phyloP scores from a whole-genome alignment of 2,888 invertebrate genomes.

The Barypeithes pellucidus region DNA sequence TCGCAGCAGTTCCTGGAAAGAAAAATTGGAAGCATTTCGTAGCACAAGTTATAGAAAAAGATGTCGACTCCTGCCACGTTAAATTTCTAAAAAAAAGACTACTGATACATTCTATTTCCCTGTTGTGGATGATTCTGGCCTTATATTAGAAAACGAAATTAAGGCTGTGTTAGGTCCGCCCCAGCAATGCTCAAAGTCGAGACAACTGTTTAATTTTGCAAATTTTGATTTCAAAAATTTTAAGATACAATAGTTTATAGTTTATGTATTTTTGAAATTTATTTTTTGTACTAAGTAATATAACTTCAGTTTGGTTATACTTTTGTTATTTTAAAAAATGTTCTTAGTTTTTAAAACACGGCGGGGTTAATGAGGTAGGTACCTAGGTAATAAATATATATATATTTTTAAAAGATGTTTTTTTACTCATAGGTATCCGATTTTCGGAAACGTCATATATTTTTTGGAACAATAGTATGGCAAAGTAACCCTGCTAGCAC shows the following conservation, averaged over 20 bases:
- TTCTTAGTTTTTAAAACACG: neutral
- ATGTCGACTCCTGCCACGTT: slow-evolving; percentile 8
- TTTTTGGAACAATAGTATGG: slow-evolving; percentile 7
- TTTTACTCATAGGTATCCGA: slow-evolving; percentile 1
- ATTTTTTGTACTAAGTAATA: neutral
- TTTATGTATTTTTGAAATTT: neutral
- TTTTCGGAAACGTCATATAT: slow-evolving; percentile 4
- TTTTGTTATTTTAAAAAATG: neutral
- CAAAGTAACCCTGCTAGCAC: slow-evolving; percentile 8
- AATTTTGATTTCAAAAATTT: slow-evolving; percentile 24
- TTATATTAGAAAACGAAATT: slow-evolving; percentile 23
- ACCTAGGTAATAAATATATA: neutral
- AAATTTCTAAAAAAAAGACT: slow-evolving; percentile 11
- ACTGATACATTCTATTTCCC: slow-evolving; percentile 19
- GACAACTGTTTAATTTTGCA: slow-evolving; percentile 23
- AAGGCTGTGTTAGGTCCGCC: slow-evolving; percentile 14
- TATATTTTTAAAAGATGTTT: neutral
- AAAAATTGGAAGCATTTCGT: slow-evolving; percentile 3
- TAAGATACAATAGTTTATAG: neutral
- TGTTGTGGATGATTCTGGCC: slow-evolving; percentile 17
- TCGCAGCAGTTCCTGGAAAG: neutral
- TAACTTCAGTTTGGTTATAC: neutral
- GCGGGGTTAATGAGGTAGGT: neutral
- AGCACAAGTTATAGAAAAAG: slow-evolving; percentile 12
- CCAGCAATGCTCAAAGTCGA: slow-evolving; percentile 14